Evolutionary conservation across 35 echinoderm and acorn worm genomes (phyloP).

Genomic region (Stichopus chloronotus): DNA sequence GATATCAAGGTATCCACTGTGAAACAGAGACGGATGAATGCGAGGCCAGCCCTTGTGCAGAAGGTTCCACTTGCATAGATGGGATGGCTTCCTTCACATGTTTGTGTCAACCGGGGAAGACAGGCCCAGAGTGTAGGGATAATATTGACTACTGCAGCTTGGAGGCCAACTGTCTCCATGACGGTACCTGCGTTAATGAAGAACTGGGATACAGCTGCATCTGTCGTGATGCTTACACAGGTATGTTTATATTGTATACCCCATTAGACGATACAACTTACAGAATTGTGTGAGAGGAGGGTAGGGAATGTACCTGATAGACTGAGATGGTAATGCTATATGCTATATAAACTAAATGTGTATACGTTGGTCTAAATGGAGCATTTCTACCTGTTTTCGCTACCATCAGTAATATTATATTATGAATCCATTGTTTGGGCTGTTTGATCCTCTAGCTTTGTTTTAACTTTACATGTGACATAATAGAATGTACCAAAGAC

Average conservation of each 20-base stretch:
- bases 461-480: too few species aligned
- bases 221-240: constrained; percentile 34
- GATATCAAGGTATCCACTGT: constrained; percentile 10
- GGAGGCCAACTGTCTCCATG: background rate
- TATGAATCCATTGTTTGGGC: too few species aligned
- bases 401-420: too few species aligned
- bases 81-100: background rate
- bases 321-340: too few species aligned
- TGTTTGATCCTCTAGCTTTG: too few species aligned
- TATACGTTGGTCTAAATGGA: too few species aligned
- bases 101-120: constrained; percentile 23
- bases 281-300: background rate
- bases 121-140: background rate
- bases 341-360: too few species aligned
- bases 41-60: constrained; percentile 17
- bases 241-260: background rate
- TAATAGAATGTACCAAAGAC: too few species aligned
- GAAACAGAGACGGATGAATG: constrained; percentile 46
- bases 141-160: constrained; percentile 26
- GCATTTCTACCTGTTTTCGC: too few species aligned
- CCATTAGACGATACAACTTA: background rate
- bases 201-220: constrained; percentile 10
- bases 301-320: background rate
- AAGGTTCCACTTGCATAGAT: constrained; percentile 40
- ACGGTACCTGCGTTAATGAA: background rate